phyloP scores from a whole-genome alignment of 2,888 invertebrate genomes.

The Lasioglossum zephyrum region DNA sequence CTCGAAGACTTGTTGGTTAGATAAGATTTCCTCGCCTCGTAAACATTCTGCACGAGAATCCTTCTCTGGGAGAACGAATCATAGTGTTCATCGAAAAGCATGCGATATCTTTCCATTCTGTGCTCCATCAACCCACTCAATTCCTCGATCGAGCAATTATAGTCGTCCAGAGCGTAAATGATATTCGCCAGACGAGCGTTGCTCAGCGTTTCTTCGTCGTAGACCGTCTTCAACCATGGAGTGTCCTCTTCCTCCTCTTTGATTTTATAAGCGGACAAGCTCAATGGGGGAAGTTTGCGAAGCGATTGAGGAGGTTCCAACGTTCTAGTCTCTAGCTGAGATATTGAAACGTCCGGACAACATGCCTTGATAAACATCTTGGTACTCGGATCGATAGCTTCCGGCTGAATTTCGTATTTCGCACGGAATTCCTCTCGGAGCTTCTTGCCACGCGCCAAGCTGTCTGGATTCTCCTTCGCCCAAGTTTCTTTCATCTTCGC shows the following conservation, averaged over 20 bases:
- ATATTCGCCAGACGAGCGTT: constrained; percentile 17
- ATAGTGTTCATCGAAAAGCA: constrained; percentile 14
- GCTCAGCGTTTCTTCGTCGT: constrained; percentile 34
- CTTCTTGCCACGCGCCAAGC: constrained; percentile 64
- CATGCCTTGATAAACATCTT: not conserved
- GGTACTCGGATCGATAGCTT: not conserved
- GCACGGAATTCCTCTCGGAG: constrained; percentile 65
- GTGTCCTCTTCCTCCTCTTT: constrained; percentile 27
- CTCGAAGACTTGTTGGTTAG: not conserved
- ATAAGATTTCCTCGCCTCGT: constrained; percentile 39
- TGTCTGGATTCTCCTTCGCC: constrained; percentile 61
- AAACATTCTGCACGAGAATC: constrained; percentile 21
- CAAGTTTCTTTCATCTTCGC: constrained; percentile 63
- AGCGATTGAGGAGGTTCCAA: constrained; percentile 36
- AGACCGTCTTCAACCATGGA: constrained; percentile 18
- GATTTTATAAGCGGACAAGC: constrained; percentile 41
- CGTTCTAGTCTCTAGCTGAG: constrained; percentile 31
- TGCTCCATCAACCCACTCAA: constrained; percentile 14
- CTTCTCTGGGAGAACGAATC: constrained; percentile 30
- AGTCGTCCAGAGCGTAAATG: constrained; percentile 21
- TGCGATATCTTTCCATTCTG: constrained; percentile 18
- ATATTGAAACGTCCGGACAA: not conserved
- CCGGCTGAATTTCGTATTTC: constrained; percentile 16
- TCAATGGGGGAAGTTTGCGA: constrained; percentile 35
- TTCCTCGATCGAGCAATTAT: constrained; percentile 35